Evolutionary conservation across 1,140 invertebrate genomes (phyloP).

Genomic region (Frieseomelitta varia): DNA sequence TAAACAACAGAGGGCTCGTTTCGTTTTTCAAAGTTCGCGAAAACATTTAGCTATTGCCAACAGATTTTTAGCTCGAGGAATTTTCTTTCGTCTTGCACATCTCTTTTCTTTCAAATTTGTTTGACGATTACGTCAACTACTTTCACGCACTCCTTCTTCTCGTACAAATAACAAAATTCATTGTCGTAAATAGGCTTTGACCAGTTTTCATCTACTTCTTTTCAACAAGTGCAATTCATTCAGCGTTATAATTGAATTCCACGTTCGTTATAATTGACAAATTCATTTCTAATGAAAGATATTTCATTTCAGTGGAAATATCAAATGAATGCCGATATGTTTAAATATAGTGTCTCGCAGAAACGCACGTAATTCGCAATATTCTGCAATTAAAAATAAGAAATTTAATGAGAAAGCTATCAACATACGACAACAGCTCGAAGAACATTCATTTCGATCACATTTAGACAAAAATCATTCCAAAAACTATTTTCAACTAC

Average conservation of each 20-base stretch:
- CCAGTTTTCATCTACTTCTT: too few species aligned
- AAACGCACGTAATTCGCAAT: background rate
- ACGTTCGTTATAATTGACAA: too few species aligned
- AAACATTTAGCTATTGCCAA: background rate
- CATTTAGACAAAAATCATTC: background rate
- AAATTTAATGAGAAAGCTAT: background rate
- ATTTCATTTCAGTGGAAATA: background rate
- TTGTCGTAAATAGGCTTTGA: too few species aligned
- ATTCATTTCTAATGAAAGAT: background rate
- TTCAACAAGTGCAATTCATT: too few species aligned
- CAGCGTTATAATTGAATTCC: too few species aligned
- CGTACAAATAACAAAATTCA: too few species aligned
- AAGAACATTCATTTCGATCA: background rate
- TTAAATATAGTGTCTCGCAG: too few species aligned
- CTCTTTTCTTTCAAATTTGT: background rate
- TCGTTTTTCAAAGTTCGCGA: background rate
- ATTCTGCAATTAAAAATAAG: background rate
- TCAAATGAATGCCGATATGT: background rate
- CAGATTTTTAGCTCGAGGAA: background rate
- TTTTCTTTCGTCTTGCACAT: too few species aligned
- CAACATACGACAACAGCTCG: background rate
- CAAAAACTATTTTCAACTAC: background rate
- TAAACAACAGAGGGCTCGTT: background rate
- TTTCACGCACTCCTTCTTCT: too few species aligned
- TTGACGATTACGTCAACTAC: background rate